Base-by-base conservation (phyloP, 2,797 vertebrate species). In the Bradypus variegatus region DNA sequence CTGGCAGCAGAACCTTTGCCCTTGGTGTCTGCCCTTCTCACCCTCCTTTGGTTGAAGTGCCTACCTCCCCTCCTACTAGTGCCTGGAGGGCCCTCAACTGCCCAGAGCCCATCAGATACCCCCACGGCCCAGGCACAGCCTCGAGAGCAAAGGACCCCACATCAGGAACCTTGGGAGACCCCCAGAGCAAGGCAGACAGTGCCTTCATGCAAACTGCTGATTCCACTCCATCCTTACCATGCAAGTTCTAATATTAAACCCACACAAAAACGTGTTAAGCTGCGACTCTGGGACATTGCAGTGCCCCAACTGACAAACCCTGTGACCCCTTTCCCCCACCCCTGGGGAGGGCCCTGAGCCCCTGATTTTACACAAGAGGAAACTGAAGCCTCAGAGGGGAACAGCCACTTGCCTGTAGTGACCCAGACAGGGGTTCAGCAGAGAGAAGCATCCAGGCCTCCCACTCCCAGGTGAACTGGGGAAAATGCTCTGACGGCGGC, bases 321-420 rank as follows among this genome's bases (percentile, higher is more conserved):
- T 75, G 58, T 38, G 53, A 58, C 45, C 69, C 21, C 53, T 50
- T 50, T 50, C 21, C n/a, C 41, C 4, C 14, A 4, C 45, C 58
- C 31, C 72, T 60, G 45, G 45, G 18, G 3, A 64, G n/a, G 41
- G 50, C 15, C 84, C n/a, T 53, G 88, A 85, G 65, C 41, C 69
- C 83, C 53, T 94, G 69, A 64, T 45, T 76, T 85, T 65, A 89
- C 16, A 93, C 25, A 88, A 21, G 50, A 90, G 89, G 76, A 91
- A 78, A 82, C 65, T 21, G 60, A 90, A 38, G 21, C 67, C 53
- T 75, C 69, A 77, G 25, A 45, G n/a, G 23, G 50, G 13, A 93
- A 27, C 87, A 83, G 81, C 91, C 65, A 94, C 89, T 94, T 94
- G 88, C 84, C 91, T 95, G 82, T 15, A 21, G 48, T 19, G 55